Conservation (phyloP, 2,797 vertebrate genomes). For the Enteromius anoplus region DNA sequence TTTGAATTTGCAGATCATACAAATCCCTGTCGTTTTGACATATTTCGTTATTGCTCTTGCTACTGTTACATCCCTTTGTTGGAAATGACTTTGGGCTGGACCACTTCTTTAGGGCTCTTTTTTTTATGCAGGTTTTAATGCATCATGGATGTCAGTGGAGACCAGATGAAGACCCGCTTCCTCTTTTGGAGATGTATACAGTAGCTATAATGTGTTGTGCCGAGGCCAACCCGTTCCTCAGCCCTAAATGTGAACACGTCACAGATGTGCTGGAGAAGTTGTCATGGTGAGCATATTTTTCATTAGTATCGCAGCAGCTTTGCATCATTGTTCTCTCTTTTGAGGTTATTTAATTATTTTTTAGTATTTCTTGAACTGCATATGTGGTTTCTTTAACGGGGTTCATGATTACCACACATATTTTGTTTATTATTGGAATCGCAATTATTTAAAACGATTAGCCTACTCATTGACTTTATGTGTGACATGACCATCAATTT, state of each 20-base stretch:
- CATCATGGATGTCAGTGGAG: constrained; percentile 97
- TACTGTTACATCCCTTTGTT: background rate
- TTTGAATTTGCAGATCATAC: background rate
- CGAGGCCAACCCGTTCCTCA: constrained; percentile 90
- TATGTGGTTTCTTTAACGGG: background rate
- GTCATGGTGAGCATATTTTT: constrained; percentile 88
- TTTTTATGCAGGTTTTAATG: constrained; percentile 84
- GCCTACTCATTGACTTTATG: too few species aligned
- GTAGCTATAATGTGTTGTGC: constrained; percentile 94
- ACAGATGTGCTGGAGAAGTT: constrained; percentile 97
- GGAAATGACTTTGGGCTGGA: background rate
- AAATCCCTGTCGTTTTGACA: background rate
- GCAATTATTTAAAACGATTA: background rate
- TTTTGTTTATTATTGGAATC: background rate
- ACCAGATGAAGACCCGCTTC: constrained; percentile 92
- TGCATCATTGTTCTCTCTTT: background rate
- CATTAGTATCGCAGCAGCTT: background rate
- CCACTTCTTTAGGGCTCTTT: background rate
- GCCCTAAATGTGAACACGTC: constrained; percentile 96
- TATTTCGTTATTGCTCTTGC: background rate
- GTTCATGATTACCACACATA: background rate
- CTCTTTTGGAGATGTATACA: constrained; percentile 94
- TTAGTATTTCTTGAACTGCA: background rate
- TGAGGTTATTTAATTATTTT: background rate
- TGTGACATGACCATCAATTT: too few species aligned